Base-by-base conservation (phyloP, 2,113 vertebrate genomes). In the Phrynosoma platyrhinos region DNA sequence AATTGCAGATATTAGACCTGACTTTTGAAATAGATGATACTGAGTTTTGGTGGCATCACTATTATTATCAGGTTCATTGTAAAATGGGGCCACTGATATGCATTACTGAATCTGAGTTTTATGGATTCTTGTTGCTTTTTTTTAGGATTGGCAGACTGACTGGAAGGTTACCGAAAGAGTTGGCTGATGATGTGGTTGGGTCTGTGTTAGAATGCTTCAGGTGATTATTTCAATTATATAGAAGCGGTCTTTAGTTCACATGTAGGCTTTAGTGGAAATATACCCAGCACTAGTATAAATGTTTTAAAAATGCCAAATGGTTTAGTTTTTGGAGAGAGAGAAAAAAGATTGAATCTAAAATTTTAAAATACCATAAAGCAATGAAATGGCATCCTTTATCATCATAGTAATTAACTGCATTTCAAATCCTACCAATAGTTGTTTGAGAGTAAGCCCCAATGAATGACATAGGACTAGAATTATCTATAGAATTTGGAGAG, bases 131-230 rank as follows among this genome's bases (percentile, higher is more conserved):
- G 40, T 90, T 68, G 42, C 12, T 68, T 84, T 79, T 77, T 62
- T 93, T 2, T 93, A 99, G 99, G 47, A 97, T 99, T 76, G 99
- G 99, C 27, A 96, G 99, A 91, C 96, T 99, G 92, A 98, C 99
- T 18, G 98, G 98, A 81, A 97, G 99, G 89, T 98, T 99, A 72
- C 99, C 98, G 74, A 97, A 95, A 93, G 98, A 98, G 90, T 96
- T 99, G 93, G 99, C 98, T 32, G 99, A 99, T 86, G 99, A 99
- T 0, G 99, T 99, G 90, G 98, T 99, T 30, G 98, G 97, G 68
- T 99, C 99, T 78, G 96, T 99, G 55, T 90, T 99, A 93, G 98
- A 99, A 52, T 99, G 98, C 88, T 98, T 99, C 92, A 99, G 98
- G 99, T 99, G 94, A 88, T 90, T 20, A 3, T 69, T 71, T 74